These are phyloP conservation scores for Dicyrtoma fusca DNA, from an alignment of 2,888 invertebrate species.

Conservation along the genomic window DNA sequence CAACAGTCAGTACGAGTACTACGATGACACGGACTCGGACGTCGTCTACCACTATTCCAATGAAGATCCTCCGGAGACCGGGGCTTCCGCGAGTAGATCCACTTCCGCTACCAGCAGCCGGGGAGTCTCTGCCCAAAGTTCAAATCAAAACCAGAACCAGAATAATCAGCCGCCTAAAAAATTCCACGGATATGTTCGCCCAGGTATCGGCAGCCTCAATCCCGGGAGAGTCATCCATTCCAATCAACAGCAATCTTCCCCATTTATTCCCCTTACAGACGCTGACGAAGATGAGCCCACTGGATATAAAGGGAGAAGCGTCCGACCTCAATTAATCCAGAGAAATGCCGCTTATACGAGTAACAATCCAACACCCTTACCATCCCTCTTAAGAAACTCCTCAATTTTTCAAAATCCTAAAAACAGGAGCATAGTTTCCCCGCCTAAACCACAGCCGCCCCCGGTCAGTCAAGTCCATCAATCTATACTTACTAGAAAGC, in stretches of 20 bases:
- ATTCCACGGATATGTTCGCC: background rate
- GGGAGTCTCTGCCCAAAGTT: background rate
- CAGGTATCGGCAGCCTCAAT: background rate
- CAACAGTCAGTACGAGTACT: slow-evolving; percentile 54
- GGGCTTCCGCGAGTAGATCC: slow-evolving; percentile 3
- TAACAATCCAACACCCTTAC: slow-evolving; percentile 35
- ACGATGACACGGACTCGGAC: slow-evolving; percentile 45
- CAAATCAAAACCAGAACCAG: background rate
- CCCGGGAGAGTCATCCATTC: too few relatives aligned
- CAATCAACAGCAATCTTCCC: slow-evolving; percentile 22
- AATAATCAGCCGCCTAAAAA: background rate
- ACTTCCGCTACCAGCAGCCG: slow-evolving; percentile 1
- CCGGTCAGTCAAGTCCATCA: slow-evolving; percentile 26
- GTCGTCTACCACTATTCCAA: slow-evolving; percentile 50
- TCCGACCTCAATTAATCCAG: slow-evolving; percentile 36
- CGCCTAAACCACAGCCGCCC: slow-evolving; percentile 33
- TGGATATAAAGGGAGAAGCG: slow-evolving; percentile 49
- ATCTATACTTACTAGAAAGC: slow-evolving; percentile 26
- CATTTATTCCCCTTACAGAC: slow-evolving; percentile 50
- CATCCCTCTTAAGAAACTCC: slow-evolving; percentile 33
- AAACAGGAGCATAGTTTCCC: slow-evolving; percentile 25
- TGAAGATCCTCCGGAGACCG: slow-evolving; percentile 34
- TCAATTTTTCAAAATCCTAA: slow-evolving; percentile 17
- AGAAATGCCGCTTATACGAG: slow-evolving; percentile 30
- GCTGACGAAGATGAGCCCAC: slow-evolving; percentile 47